phyloP scores from a whole-genome alignment of 2,113 vertebrate genomes.

The Loxodonta africana region DNA sequence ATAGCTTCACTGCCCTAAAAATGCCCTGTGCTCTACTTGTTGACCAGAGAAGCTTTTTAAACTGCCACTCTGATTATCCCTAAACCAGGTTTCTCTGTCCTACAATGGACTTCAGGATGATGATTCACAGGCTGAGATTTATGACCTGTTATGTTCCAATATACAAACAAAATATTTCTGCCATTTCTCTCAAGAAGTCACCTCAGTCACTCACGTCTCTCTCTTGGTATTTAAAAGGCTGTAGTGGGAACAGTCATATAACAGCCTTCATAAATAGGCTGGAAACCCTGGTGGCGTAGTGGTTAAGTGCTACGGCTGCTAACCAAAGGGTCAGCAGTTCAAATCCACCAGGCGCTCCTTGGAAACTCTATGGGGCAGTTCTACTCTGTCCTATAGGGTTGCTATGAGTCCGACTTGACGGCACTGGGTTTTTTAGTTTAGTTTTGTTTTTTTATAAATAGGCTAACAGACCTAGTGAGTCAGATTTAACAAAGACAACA shows the following conservation, averaged over 20 bases:
- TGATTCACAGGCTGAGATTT: conserved; percentile 49
- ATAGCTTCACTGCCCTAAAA: background rate
- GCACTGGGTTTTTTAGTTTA: too few relatives aligned
- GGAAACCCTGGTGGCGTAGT: too few relatives aligned
- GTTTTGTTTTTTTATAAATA: too few relatives aligned
- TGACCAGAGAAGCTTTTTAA: background rate
- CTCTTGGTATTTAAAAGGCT: conserved; percentile 43
- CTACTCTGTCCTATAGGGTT: too few relatives aligned
- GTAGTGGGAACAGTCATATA: background rate
- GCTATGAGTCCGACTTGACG: too few relatives aligned
- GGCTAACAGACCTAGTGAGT: background rate
- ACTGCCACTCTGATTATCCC: background rate
- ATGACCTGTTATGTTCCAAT: conserved; percentile 6
- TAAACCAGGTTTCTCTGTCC: background rate
- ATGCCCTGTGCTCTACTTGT: background rate
- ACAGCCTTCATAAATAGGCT: background rate
- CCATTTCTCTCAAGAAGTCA: conserved; percentile 51
- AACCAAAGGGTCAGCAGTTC: too few relatives aligned
- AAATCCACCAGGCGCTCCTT: too few relatives aligned
- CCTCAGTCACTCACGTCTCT: conserved; percentile 32
- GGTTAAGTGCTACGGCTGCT: too few relatives aligned
- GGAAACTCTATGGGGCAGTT: too few relatives aligned
- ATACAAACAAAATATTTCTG: conserved; percentile 44
- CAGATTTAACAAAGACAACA: background rate
- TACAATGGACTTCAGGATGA: background rate